Evolutionary conservation across 2,113 vertebrate genomes (phyloP), one percentile per base, ranked within the genome.

Genomic region (Casuarius casuarius): DNA sequence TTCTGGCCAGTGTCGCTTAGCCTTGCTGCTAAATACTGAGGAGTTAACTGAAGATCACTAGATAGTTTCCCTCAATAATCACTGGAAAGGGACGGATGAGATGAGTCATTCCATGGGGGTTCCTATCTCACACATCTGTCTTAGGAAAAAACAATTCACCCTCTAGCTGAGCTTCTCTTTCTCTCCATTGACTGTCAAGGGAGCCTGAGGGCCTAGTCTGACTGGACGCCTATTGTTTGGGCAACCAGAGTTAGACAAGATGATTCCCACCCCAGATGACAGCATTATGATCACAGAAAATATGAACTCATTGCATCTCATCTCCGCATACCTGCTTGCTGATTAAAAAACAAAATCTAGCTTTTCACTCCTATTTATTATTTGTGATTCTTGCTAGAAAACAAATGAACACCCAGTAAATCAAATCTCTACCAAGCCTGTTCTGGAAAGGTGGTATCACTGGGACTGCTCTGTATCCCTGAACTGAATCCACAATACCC

Each of bases 181-280:
- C 52, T 56, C 80, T 51, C 25, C 65, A 63, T 10, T 20, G 42
- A 22, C 76, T 84, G 76, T 10, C 42, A 52, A 83, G 35, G 44
- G 46, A 86, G 89, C 68, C 16, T 2, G n/a, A 71, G 54, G 86
- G 58, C 85, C 88, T 59, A 61, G 85, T 52, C 68, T 90, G 87
- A 79, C 84, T 79, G 81, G 89, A 65, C 70, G 84, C 68, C 68
- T 68, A 38, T 51, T 95, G 84, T 92, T 61, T 73, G 76, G 81
- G 74, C 84, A 95, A 67, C 77, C 86, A 70, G 73, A 87, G 44
- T 67, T 70, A 88, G 49, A 66, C 46, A 76, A 87, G 49, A 72
- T 44, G 26, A 86, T 90, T 66, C 71, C 49, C 82, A 90, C 67
- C 68, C 87, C 56, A 31, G 79, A 88, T 95, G 66, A 94, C 19